Conservation (phyloP, 2,113 vertebrate species). For the Stegastes partitus region DNA sequence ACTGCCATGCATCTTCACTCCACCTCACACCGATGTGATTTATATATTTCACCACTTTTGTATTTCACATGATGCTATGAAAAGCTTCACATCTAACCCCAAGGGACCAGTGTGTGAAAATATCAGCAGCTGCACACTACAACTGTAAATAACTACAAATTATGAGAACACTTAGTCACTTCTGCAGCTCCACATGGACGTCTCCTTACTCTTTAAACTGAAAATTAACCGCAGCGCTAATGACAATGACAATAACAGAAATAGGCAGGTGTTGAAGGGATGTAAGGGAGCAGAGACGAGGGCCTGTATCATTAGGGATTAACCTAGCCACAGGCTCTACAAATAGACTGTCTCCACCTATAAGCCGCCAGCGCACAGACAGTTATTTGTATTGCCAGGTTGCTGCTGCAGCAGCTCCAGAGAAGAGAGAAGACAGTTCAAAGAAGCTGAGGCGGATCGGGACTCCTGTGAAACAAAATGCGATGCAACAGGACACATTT, state of each 20-base stretch:
- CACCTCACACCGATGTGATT: background rate
- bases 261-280: slow-evolving; percentile 72
- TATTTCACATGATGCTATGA: background rate
- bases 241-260: slow-evolving; percentile 62
- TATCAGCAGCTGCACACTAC: background rate
- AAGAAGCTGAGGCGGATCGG: slow-evolving; percentile 59
- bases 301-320: slow-evolving; percentile 83
- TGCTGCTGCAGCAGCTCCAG: slow-evolving; percentile 71
- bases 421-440: slow-evolving; percentile 72
- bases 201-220: slow-evolving; percentile 39
- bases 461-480: slow-evolving; percentile 67
- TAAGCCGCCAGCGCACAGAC: slow-evolving; percentile 76
- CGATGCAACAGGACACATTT: slow-evolving; percentile 58
- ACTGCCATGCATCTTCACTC: background rate
- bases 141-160: slow-evolving; percentile 26
- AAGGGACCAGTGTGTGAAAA: background rate
- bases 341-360: slow-evolving; percentile 83
- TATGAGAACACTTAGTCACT: slow-evolving; percentile 23
- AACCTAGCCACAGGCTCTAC: slow-evolving; percentile 81
- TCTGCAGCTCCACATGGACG: slow-evolving; percentile 28
- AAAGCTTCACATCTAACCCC: background rate
- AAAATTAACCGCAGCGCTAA: slow-evolving; percentile 56
- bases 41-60: background rate
- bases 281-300: slow-evolving; percentile 57
- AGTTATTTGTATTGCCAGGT: slow-evolving; percentile 80